Percentiles rank a stretch among this genome's conserved stretches.
phyloP scores from a whole-genome alignment of 2,888 invertebrate genomes.

The Hydrotaea cyrtoneurina region DNA sequence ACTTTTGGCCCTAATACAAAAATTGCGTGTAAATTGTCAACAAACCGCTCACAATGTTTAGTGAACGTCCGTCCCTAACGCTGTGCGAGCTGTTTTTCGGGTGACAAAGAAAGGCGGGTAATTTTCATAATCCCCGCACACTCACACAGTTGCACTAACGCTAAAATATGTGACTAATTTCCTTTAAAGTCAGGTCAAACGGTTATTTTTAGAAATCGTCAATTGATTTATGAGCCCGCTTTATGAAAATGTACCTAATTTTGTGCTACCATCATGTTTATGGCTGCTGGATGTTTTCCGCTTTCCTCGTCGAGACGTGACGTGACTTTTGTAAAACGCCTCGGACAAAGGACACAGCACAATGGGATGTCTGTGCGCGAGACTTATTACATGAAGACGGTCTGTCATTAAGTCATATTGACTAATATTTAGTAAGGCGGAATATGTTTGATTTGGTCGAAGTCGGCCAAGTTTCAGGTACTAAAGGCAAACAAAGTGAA shows the following conservation, averaged over 20 bases:
- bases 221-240: not conserved
- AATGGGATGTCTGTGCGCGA: slow-evolving; percentile 16
- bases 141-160: not conserved
- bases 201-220: not conserved
- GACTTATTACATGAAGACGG: slow-evolving; percentile 34
- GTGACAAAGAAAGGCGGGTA: slow-evolving; percentile 38
- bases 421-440: not conserved
- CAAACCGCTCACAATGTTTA: slow-evolving; percentile 53
- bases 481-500: no score
- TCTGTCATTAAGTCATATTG: slow-evolving; percentile 42
- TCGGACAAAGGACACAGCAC: slow-evolving; percentile 15
- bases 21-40: slow-evolving; percentile 59
- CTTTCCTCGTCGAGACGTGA: slow-evolving; percentile 45
- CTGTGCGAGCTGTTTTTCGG: not conserved
- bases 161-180: not conserved
- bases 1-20: slow-evolving; percentile 19
- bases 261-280: slow-evolving; percentile 51
- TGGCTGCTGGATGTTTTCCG: slow-evolving; percentile 1
- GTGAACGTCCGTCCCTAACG: not conserved
- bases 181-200: slow-evolving; percentile 35
- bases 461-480: not conserved
- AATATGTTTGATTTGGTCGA: not conserved
- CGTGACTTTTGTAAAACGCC: slow-evolving; percentile 38
- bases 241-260: slow-evolving; percentile 53
- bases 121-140: not conserved